phyloP scores from a whole-genome alignment of 2,888 invertebrate species.

The Chrysina gloriosa region DNA sequence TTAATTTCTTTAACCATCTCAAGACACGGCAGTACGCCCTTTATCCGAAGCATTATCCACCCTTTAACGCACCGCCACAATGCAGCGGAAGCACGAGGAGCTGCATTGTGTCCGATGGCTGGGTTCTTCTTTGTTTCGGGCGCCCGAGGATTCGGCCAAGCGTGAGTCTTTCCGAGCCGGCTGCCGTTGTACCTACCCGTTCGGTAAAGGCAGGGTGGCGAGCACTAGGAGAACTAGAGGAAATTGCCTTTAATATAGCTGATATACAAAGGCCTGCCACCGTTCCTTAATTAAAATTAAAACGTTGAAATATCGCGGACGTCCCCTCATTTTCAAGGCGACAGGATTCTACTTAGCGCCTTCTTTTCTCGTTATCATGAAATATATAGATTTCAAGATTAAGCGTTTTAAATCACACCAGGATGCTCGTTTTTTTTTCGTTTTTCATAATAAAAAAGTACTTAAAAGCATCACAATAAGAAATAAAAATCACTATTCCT shows the following conservation, averaged over 20 bases:
- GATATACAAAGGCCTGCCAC: slow-evolving; percentile 59
- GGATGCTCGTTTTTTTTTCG: no score
- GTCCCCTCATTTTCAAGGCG: slow-evolving; percentile 19
- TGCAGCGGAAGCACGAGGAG: slow-evolving; percentile 65
- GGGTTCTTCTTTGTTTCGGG: slow-evolving; percentile 60
- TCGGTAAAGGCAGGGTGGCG: slow-evolving; percentile 45
- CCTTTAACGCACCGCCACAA: slow-evolving; percentile 66
- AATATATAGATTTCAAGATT: no score
- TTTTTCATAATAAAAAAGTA: no score
- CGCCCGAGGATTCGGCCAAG: slow-evolving; percentile 59
- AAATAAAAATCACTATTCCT: no score
- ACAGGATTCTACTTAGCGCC: not conserved
- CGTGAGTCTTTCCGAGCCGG: slow-evolving; percentile 55
- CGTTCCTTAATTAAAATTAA: slow-evolving; percentile 64
- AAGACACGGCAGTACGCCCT: slow-evolving; percentile 53
- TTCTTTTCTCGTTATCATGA: not conserved
- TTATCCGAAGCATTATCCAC: slow-evolving; percentile 63
- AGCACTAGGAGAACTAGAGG: slow-evolving; percentile 58
- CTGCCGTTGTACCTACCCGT: not conserved
- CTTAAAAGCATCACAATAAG: no score
- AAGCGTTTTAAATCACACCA: no score
- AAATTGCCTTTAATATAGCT: slow-evolving; percentile 64
- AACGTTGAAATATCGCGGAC: slow-evolving; percentile 49
- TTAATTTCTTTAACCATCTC: slow-evolving; percentile 55
- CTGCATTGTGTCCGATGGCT: slow-evolving; percentile 64